phyloP scores from a whole-genome alignment of 2,113 vertebrate genomes.

The Laterallus jamaicensis region DNA sequence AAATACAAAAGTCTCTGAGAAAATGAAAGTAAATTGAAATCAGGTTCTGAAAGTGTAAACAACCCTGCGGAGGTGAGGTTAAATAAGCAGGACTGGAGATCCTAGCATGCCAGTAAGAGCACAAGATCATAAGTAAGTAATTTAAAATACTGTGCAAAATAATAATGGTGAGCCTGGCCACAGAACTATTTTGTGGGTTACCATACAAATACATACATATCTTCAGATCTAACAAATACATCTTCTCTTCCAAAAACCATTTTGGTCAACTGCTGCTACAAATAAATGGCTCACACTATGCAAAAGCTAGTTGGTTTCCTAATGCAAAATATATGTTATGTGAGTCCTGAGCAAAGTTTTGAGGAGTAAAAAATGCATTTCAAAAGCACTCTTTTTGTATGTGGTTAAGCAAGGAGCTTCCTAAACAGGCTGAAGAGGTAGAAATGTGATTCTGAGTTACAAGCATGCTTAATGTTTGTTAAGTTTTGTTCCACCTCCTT shows the following conservation, averaged over 20 bases:
- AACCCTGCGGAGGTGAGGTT: slow-evolving; percentile 71
- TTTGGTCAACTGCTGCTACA: slow-evolving; percentile 36
- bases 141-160: slow-evolving; percentile 58
- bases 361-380: slow-evolving; percentile 32
- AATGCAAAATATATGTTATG: slow-evolving; percentile 38
- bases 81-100: slow-evolving; percentile 72
- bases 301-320: slow-evolving; percentile 17
- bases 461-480: background rate
- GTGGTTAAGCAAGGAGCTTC: slow-evolving; percentile 13
- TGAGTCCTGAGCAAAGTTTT: background rate
- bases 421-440: background rate
- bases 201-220: slow-evolving; percentile 6
- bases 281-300: background rate
- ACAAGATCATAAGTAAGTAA: slow-evolving; percentile 59
- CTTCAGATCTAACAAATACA: slow-evolving; percentile 4
- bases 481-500: background rate
- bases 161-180: slow-evolving; percentile 34
- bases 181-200: slow-evolving; percentile 25
- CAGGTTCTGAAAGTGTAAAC: slow-evolving; percentile 73
- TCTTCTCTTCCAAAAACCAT: slow-evolving; percentile 13
- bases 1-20: slow-evolving; percentile 74
- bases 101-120: slow-evolving; percentile 65
- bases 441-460: background rate
- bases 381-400: slow-evolving; percentile 34
- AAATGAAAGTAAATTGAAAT: slow-evolving; percentile 78